Conservation (phyloP, 2,888 invertebrate species). For the Oscheius onirici region DNA sequence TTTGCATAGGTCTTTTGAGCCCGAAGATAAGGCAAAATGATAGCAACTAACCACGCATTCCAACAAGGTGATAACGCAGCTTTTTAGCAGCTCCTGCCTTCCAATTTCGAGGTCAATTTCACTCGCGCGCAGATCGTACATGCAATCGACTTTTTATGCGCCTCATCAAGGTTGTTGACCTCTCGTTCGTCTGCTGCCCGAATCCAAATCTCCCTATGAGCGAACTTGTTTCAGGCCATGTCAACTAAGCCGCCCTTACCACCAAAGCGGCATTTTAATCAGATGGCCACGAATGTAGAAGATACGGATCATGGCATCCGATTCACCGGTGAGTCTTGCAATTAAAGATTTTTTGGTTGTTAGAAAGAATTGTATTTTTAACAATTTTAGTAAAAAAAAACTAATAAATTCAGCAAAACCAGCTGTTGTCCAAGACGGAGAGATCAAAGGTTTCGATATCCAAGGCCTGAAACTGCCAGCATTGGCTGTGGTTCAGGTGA, state of each 20-base stretch:
- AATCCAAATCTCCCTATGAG: not conserved
- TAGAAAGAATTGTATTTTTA: no score
- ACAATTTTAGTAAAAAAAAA: no score
- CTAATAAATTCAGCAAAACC: conserved; percentile 16
- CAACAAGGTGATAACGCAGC: not conserved
- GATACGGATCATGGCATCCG: not conserved
- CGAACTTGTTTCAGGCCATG: not conserved
- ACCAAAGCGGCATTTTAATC: conserved; percentile 21
- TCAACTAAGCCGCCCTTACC: conserved; percentile 21
- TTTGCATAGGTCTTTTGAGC: conserved; percentile 24
- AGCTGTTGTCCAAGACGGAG: conserved; percentile 3
- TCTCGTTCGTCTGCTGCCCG: not conserved
- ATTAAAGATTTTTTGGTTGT: no score
- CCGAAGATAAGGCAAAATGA: conserved; percentile 4
- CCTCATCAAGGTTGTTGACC: conserved; percentile 2
- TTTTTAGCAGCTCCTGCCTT: not conserved
- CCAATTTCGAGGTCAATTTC: not conserved
- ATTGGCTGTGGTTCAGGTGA: conserved; percentile 55
- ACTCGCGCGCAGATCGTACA: not conserved
- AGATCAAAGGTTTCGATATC: conserved; percentile 43
- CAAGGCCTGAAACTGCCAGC: conserved; percentile 59
- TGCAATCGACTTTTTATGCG: not conserved
- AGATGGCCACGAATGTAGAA: not conserved
- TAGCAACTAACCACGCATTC: not conserved
- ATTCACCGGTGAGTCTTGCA: not conserved